Conservation (phyloP, 2,113 vertebrate genomes). For the Crotalus viridis region DNA sequence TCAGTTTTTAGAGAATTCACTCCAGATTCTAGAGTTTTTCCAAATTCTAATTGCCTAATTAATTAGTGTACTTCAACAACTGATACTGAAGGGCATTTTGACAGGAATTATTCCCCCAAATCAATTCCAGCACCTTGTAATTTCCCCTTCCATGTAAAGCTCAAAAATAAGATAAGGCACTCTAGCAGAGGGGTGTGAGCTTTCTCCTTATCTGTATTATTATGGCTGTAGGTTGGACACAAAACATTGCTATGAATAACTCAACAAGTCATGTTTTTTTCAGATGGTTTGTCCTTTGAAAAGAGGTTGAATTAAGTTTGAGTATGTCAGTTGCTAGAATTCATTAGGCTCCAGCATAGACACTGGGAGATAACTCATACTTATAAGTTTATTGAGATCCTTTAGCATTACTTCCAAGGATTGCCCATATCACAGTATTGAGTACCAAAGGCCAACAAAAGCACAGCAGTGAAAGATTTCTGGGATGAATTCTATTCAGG, state of each 20-base stretch:
- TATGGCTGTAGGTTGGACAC: not conserved
- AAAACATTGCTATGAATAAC: not conserved
- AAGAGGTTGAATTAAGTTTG: not conserved
- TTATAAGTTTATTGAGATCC: not conserved
- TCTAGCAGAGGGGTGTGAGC: not conserved
- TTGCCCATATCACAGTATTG: not conserved
- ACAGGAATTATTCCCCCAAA: not conserved
- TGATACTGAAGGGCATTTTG: not conserved
- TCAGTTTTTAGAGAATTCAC: not conserved
- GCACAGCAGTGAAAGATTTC: not conserved
- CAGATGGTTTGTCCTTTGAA: not conserved
- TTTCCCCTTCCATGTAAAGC: not conserved
- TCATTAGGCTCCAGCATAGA: not conserved
- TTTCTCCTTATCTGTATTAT: not conserved
- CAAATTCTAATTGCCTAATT: not conserved
- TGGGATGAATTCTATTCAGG: not conserved
- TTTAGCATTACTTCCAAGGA: not conserved
- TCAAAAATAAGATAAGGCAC: not conserved
- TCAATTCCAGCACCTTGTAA: not conserved
- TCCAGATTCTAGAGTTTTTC: not conserved
- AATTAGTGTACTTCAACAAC: not conserved
- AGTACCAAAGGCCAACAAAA: not conserved
- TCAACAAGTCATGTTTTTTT: not conserved
- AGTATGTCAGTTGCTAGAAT: not conserved
- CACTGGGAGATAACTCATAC: not conserved